Evolutionary conservation across 2,113 vertebrate species (phyloP).

Genomic region (Hemibagrus wyckioides): DNA sequence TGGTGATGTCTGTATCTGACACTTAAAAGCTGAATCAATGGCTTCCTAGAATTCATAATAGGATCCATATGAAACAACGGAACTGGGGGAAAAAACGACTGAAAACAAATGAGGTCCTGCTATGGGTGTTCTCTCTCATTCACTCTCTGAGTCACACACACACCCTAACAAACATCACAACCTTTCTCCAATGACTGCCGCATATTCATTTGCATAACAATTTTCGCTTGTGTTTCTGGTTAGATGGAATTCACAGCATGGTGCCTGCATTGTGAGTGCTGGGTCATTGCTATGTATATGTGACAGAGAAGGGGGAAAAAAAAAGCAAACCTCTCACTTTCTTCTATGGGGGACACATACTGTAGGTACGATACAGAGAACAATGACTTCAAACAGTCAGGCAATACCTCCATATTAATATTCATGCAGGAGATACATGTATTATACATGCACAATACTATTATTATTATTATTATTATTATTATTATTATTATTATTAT

Average conservation of each 20-base stretch:
- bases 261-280: constrained; percentile 71
- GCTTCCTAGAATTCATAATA: constrained; percentile 19
- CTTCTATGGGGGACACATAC: constrained; percentile 10
- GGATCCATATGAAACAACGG: constrained; percentile 18
- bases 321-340: constrained; percentile 28
- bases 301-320: constrained; percentile 52
- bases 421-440: neutral
- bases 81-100: neutral
- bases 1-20: neutral
- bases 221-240: constrained; percentile 83
- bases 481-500: no score
- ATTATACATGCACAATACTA: neutral
- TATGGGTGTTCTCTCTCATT: constrained; percentile 17
- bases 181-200: constrained; percentile 56
- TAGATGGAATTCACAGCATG: constrained; percentile 83
- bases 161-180: constrained; percentile 50
- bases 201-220: constrained; percentile 81
- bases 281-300: constrained; percentile 80
- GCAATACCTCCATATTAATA: neutral
- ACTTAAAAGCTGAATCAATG: neutral
- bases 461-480: neutral
- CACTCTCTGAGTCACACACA: constrained; percentile 46
- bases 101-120: constrained; percentile 38
- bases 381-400: constrained; percentile 27
- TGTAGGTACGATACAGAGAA: constrained; percentile 23